phyloP scores from a whole-genome alignment of 2,797 vertebrate species.

The Sebastiscus albofasciatus region DNA sequence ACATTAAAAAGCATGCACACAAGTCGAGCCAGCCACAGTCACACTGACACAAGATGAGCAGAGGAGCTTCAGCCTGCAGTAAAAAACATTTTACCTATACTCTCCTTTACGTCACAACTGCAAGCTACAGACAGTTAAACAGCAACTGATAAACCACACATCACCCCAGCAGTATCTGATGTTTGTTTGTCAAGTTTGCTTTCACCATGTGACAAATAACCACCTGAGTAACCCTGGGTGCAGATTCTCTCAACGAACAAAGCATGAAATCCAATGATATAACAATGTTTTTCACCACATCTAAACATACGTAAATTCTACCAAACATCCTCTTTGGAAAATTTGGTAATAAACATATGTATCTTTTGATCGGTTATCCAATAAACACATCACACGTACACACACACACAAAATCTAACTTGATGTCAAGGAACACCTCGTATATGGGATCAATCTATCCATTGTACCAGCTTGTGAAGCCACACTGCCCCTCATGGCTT shows the following conservation, averaged over 20 bases:
- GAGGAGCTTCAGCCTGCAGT: background rate
- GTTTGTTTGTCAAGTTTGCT: background rate
- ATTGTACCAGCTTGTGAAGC: constrained; percentile 41
- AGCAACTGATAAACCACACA: background rate
- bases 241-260: background rate
- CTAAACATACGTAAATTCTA: background rate
- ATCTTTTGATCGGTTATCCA: background rate
- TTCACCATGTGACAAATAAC: background rate
- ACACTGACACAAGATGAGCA: constrained; percentile 7
- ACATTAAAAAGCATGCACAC: background rate
- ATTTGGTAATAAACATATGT: background rate
- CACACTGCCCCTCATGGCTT: constrained; percentile 70
- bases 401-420: background rate
- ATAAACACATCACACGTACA: background rate
- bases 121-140: constrained; percentile 6
- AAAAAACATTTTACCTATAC: constrained; percentile 11
- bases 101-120: constrained; percentile 5
- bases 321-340: background rate
- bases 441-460: constrained; percentile 2
- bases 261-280: background rate
- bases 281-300: background rate
- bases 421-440: background rate
- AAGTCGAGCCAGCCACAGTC: background rate
- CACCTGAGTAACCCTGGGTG: background rate
- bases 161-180: background rate